Evolutionary conservation across 2,888 invertebrate species (phyloP).

Genomic region (Anorthoa munda): DNA sequence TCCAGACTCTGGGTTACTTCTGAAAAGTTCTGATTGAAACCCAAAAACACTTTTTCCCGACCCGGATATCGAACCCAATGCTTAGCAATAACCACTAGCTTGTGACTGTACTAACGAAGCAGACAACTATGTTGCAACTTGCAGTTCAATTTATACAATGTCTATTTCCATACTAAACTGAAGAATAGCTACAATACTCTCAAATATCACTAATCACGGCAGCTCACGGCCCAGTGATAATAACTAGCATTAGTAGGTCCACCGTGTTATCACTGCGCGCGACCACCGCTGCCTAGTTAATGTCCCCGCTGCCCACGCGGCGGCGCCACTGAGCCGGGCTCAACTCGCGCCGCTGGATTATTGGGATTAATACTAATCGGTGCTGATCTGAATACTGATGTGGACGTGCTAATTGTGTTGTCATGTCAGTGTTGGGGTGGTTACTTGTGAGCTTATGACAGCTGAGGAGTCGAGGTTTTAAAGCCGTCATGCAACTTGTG

Average conservation of each 20-base stretch:
- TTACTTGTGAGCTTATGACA: not conserved
- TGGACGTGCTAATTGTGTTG: conserved; percentile 34
- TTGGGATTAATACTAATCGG: conserved; percentile 47
- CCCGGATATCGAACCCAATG: too few relatives aligned
- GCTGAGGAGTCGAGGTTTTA: not conserved
- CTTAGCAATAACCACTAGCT: too few relatives aligned
- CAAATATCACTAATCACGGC: not conserved
- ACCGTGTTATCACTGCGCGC: not conserved
- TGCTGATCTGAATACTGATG: conserved; percentile 48
- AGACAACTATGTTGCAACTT: not conserved
- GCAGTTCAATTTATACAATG: not conserved
- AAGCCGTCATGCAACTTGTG: not conserved
- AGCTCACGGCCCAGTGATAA: not conserved
- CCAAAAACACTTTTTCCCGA: too few relatives aligned
- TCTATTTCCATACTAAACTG: not conserved
- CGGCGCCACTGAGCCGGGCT: conserved; percentile 10
- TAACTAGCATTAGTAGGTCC: not conserved
- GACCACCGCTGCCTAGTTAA: conserved; percentile 23
- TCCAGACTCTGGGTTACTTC: too few relatives aligned
- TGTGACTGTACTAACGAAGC: too few relatives aligned
- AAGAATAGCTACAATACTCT: not conserved
- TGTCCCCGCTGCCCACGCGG: not conserved
- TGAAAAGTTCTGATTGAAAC: too few relatives aligned
- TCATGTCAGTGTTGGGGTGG: not conserved
- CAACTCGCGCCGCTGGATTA: conserved; percentile 23